Evolutionary conservation across 2,113 vertebrate species (phyloP).

Genomic region (Zosterops pallidus): DNA sequence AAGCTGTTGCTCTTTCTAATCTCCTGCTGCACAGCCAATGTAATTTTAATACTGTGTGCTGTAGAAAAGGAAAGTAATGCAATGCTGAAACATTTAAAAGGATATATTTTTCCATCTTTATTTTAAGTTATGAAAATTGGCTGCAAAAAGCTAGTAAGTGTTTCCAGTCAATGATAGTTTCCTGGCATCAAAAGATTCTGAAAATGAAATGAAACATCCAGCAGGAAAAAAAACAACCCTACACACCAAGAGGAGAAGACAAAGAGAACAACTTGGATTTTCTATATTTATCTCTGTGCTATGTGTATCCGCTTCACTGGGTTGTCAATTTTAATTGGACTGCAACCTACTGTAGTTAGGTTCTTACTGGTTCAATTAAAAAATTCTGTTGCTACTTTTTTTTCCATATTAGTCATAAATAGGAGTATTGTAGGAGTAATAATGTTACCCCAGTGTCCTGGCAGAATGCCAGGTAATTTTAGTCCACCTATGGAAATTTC

Average conservation of each 20-base stretch:
- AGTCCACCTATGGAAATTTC: not conserved
- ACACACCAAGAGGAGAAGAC: not conserved
- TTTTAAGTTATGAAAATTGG: slow-evolving; percentile 72
- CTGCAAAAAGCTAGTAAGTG: slow-evolving; percentile 61
- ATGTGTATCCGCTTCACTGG: slow-evolving; percentile 57
- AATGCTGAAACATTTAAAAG: slow-evolving; percentile 53
- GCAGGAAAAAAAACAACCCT: not conserved
- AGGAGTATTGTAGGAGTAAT: slow-evolving; percentile 36
- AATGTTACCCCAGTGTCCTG: slow-evolving; percentile 51
- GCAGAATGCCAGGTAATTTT: slow-evolving; percentile 48
- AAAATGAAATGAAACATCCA: slow-evolving; percentile 63
- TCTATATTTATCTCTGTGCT: slow-evolving; percentile 58
- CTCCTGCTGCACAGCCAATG: slow-evolving; percentile 61
- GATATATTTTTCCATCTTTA: slow-evolving; percentile 60
- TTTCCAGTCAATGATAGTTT: slow-evolving; percentile 72
- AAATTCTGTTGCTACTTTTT: slow-evolving; percentile 66
- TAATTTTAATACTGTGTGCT: slow-evolving; percentile 53
- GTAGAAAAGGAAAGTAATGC: slow-evolving; percentile 54
- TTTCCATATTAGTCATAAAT: slow-evolving; percentile 41
- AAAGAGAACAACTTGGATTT: slow-evolving; percentile 44
- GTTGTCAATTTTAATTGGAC: slow-evolving; percentile 76
- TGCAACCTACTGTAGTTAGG: slow-evolving; percentile 51
- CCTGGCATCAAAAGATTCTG: slow-evolving; percentile 59
- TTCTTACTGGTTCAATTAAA: slow-evolving; percentile 69
- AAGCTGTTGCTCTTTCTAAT: slow-evolving; percentile 62